phyloP scores from a whole-genome alignment of 2,888 invertebrate species.

The Cheilosia vernalis region DNA sequence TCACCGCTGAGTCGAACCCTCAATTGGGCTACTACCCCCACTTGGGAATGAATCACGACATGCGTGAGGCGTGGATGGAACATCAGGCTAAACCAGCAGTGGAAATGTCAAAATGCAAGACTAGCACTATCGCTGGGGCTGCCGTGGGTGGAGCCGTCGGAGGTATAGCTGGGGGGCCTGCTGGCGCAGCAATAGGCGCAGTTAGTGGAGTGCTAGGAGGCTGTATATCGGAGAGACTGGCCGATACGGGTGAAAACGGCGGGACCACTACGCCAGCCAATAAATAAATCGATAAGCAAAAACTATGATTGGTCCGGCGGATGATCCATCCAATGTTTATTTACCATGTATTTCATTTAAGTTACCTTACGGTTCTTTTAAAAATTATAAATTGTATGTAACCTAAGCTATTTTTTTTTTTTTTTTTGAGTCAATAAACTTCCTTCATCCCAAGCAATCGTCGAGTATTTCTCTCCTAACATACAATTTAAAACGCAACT shows the following conservation, averaged over 20 bases:
- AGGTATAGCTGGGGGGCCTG: background rate
- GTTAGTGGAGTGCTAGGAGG: background rate
- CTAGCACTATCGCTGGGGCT: background rate
- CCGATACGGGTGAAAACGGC: background rate
- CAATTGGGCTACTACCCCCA: background rate
- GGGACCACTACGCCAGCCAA: background rate
- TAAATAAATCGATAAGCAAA: too few species aligned
- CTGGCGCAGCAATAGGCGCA: background rate
- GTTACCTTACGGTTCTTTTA: too few species aligned
- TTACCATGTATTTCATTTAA: too few species aligned
- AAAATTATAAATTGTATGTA: too few species aligned
- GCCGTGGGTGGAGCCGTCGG: background rate
- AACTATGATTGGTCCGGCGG: too few species aligned
- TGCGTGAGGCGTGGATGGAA: slow-evolving; percentile 1
- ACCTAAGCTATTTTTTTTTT: too few species aligned
- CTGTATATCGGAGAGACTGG: background rate
- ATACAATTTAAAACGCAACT: too few species aligned
- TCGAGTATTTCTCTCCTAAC: too few species aligned
- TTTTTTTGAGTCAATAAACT: too few species aligned
- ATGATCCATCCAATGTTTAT: too few species aligned
- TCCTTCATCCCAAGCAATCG: too few species aligned
- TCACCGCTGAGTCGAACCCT: background rate
- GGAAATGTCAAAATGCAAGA: background rate
- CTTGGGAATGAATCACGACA: slow-evolving; percentile 3
- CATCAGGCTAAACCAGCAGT: background rate